phyloP scores from a whole-genome alignment of 2,113 vertebrate genomes.

The Notechis scutatus region DNA sequence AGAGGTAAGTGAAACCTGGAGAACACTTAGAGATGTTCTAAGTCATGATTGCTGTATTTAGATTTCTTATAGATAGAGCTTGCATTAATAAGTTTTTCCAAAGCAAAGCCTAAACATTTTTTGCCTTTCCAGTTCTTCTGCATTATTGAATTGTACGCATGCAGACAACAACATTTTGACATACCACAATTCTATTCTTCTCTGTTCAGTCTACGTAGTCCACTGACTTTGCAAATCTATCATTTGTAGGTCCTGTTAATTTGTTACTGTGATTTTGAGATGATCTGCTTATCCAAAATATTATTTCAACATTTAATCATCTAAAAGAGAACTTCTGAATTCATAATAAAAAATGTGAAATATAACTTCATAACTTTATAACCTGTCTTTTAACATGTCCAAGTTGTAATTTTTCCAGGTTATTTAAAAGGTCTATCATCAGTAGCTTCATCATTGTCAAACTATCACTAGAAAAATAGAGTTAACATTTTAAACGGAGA shows the following conservation, averaged over 20 bases:
- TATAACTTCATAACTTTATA: not conserved
- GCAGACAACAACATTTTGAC: not conserved
- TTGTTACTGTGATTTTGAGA: not conserved
- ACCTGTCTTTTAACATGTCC: not conserved
- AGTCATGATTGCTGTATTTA: constrained; percentile 11
- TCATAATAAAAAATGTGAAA: not conserved
- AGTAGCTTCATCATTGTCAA: not conserved
- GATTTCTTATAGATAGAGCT: constrained; percentile 38
- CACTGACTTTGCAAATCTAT: not conserved
- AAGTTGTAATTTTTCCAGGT: not conserved
- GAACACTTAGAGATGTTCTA: constrained; percentile 43
- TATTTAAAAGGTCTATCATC: not conserved
- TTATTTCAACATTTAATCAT: not conserved
- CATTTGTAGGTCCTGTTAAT: not conserved
- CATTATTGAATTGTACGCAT: not conserved
- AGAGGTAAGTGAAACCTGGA: constrained; percentile 28
- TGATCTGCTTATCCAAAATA: not conserved
- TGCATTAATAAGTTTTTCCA: constrained; percentile 18
- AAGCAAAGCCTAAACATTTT: constrained; percentile 27
- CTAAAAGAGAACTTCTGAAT: not conserved
- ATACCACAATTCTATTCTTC: not conserved
- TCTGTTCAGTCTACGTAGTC: not conserved
- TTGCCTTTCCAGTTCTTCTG: not conserved
- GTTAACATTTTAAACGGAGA: not conserved
- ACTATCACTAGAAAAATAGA: too few species aligned